Evolutionary conservation across 2,797 vertebrate genomes (phyloP).

Genomic region (Capromys pilorides): DNA sequence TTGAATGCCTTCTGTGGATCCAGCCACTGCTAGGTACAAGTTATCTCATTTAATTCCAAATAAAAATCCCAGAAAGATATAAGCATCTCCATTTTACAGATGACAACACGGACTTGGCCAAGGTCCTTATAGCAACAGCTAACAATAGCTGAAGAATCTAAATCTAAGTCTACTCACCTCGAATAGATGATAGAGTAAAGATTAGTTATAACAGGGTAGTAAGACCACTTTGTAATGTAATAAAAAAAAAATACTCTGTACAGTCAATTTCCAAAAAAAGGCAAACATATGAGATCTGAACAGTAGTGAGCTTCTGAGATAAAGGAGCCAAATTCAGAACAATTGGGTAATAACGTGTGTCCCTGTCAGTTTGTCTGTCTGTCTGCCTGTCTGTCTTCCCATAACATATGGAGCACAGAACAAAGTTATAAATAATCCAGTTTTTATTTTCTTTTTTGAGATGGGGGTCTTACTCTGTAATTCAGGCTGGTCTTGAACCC

Average conservation of each 20-base stretch:
- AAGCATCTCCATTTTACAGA: background rate
- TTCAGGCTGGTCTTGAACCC: background rate
- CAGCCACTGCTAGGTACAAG: background rate
- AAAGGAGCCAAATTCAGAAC: background rate
- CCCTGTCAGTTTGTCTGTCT: background rate
- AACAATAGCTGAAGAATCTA: background rate
- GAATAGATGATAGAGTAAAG: constrained; percentile 44
- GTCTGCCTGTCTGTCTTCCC: background rate
- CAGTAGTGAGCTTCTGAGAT: background rate
- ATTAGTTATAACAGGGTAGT: background rate
- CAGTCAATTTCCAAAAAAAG: background rate
- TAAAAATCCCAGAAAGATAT: constrained; percentile 19
- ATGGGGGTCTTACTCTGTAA: background rate
- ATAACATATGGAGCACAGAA: background rate
- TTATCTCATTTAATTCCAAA: constrained; percentile 52
- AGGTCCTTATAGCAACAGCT: background rate
- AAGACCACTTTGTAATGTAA: constrained; percentile 20
- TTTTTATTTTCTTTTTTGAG: background rate
- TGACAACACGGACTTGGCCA: background rate
- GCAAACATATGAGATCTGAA: background rate
- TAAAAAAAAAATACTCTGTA: constrained; percentile 41
- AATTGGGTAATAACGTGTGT: background rate
- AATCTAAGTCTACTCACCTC: background rate
- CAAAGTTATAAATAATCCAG: background rate
- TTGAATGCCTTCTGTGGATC: background rate